Conservation (phyloP, 2,888 invertebrate genomes). For the Drosophila flavopinicola region DNA sequence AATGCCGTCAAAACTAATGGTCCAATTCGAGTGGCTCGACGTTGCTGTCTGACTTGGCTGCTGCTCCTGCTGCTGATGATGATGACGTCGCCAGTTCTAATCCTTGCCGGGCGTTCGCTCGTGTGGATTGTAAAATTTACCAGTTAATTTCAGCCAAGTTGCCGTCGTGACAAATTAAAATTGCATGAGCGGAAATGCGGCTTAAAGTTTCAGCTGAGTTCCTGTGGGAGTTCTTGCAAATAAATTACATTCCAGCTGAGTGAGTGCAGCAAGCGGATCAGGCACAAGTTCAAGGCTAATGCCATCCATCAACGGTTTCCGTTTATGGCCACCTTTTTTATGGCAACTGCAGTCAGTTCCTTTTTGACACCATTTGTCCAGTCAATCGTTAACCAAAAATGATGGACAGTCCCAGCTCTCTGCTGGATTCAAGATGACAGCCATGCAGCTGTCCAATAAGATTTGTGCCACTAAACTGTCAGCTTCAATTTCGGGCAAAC, state of each 20-base stretch:
- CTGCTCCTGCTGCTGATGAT: slow-evolving; percentile 31
- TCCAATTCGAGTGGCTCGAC: slow-evolving; percentile 82
- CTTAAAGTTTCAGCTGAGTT: slow-evolving; percentile 73
- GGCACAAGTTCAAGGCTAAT: slow-evolving; percentile 64
- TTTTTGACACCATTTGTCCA: slow-evolving; percentile 54
- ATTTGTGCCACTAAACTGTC: slow-evolving; percentile 19
- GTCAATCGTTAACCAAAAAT: slow-evolving; percentile 29
- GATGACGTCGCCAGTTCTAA: slow-evolving; percentile 55
- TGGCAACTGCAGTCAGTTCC: slow-evolving; percentile 11
- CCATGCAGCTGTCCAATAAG: background rate
- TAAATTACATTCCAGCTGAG: slow-evolving; percentile 55
- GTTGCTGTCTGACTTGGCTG: slow-evolving; percentile 18
- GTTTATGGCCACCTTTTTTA: slow-evolving; percentile 41
- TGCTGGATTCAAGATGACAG: slow-evolving; percentile 23
- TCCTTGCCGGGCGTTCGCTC: slow-evolving; percentile 56
- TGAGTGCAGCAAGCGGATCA: slow-evolving; percentile 17
- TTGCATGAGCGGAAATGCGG: slow-evolving; percentile 79
- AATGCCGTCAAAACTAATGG: slow-evolving; percentile 83
- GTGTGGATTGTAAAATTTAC: slow-evolving; percentile 76
- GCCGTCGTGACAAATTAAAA: slow-evolving; percentile 79
- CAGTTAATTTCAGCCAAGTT: slow-evolving; percentile 73
- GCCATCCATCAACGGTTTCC: slow-evolving; percentile 25
- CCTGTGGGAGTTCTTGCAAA: slow-evolving; percentile 49
- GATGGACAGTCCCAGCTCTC: slow-evolving; percentile 17
- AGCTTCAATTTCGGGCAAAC: slow-evolving; percentile 46